These are phyloP conservation scores for Netelia fuscicornis DNA, from an alignment of 2,888 invertebrate genomes.

Conservation along the genomic window DNA sequence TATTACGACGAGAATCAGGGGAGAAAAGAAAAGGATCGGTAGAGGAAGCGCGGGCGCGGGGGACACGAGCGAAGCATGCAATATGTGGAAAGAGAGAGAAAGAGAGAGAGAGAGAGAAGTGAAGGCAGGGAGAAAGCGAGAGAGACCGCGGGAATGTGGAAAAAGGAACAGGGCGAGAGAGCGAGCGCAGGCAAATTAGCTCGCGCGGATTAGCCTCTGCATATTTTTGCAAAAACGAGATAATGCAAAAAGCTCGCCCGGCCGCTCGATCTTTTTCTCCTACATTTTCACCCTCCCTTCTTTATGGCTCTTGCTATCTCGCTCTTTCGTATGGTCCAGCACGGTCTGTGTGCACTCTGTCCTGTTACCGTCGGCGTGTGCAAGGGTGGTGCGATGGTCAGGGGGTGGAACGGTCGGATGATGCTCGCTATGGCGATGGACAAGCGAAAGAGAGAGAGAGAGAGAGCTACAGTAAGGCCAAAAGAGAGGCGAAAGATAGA, in stretches of 20 bases:
- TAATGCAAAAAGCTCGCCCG: conserved; percentile 81
- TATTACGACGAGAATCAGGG: conserved; percentile 37
- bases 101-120: neutral
- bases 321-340: conserved; percentile 19
- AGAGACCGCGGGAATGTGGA: conserved; percentile 10
- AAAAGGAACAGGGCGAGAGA: conserved; percentile 32
- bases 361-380: conserved; percentile 70
- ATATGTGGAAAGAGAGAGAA: conserved; percentile 14
- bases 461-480: conserved; percentile 33
- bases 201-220: conserved; percentile 82
- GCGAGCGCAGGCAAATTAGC: conserved; percentile 76
- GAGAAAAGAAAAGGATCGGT: conserved; percentile 52
- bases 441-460: conserved; percentile 56
- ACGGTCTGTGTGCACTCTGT: conserved; percentile 72
- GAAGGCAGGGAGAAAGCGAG: conserved; percentile 21
- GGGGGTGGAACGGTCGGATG: conserved; percentile 70
- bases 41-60: conserved; percentile 48
- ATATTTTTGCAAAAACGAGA: conserved; percentile 83
- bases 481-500: conserved; percentile 37
- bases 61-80: conserved; percentile 31
- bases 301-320: conserved; percentile 16
- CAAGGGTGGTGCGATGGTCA: conserved; percentile 70
- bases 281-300: conserved; percentile 3
- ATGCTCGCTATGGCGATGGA: conserved; percentile 66
- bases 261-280: conserved; percentile 69